Evolutionary conservation across 2,888 invertebrate genomes (phyloP), one percentile per base, ranked within the genome.

Genomic region (Melolontha melolontha): DNA sequence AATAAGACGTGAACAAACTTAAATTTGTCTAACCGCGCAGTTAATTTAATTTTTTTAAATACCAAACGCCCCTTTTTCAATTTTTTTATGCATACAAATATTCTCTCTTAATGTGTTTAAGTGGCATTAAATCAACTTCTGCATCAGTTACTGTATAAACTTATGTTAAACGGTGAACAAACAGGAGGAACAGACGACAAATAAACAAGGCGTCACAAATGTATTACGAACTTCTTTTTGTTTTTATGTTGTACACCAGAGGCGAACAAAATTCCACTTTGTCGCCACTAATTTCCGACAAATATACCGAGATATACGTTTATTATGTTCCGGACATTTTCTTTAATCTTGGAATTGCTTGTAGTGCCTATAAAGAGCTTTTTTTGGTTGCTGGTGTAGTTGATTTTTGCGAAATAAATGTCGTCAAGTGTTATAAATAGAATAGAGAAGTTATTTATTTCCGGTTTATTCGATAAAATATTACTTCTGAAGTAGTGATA

Each of bases 91-190:
- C 14, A 16, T 11, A 16, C 17, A 34, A 54, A 39, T 16, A 54
- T 34, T 54, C 34, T 10, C 39, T 2, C 1, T 16, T 54, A 54
- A 54, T 54, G 52, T 54, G 39, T 39, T 54, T 16, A 54, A 54
- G 52, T 54, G 52, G 52, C 52, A 54, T 54, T 54, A 54, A 54
- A 54, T 54, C 52, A 54, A 54, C 52, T 54, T 54, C 52, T 39
- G 10, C 14, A 54, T 16, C 39, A 54, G 52, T 5, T 16, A 39
- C 14, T 10, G 52, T 2, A 34, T 54, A 39, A 54, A 54, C 52
- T 54, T 54, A 54, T 39, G 39, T 34, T 8, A 44, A 12, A 44
- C 39, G 52, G 2, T 54, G 34, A 34, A 39, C 52, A 54, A 54
- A 54, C 16, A 40, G 16, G 16, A 54, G 39, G 39, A 54, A 16